These are phyloP conservation scores for Nemoura dubitans DNA, from an alignment of 2,888 invertebrate species.

Conservation along the genomic window DNA sequence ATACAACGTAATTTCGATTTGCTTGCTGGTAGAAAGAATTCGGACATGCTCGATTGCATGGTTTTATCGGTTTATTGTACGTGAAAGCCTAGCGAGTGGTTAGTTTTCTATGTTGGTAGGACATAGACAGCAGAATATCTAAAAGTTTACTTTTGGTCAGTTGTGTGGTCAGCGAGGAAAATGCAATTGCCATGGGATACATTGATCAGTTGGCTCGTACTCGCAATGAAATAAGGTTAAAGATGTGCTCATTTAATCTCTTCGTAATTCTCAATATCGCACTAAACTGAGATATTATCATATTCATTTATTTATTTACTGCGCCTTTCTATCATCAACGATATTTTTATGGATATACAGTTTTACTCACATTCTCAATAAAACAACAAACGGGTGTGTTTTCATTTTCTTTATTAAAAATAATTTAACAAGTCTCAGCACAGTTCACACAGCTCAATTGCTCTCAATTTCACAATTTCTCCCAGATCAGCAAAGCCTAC, in stretches of 20 bases:
- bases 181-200: neutral
- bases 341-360: neutral
- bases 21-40: neutral
- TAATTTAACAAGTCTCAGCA: neutral
- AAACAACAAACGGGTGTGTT: neutral
- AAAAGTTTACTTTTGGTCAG: neutral
- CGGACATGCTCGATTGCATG: neutral
- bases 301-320: too few relatives aligned
- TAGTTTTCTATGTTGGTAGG: neutral
- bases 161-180: neutral
- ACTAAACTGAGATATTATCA: too few relatives aligned
- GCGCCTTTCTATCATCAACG: neutral
- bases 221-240: neutral
- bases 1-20: neutral
- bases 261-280: too few relatives aligned
- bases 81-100: constrained; percentile 12
- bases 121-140: neutral
- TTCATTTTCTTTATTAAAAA: constrained; percentile 12
- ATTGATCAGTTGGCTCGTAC: neutral
- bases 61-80: neutral
- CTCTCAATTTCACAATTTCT: too few relatives aligned
- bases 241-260: neutral
- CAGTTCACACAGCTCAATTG: neutral
- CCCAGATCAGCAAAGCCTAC: neutral
- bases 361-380: neutral